Conservation (phyloP, 2,888 invertebrate genomes). For the Diplazon laetatorius region DNA sequence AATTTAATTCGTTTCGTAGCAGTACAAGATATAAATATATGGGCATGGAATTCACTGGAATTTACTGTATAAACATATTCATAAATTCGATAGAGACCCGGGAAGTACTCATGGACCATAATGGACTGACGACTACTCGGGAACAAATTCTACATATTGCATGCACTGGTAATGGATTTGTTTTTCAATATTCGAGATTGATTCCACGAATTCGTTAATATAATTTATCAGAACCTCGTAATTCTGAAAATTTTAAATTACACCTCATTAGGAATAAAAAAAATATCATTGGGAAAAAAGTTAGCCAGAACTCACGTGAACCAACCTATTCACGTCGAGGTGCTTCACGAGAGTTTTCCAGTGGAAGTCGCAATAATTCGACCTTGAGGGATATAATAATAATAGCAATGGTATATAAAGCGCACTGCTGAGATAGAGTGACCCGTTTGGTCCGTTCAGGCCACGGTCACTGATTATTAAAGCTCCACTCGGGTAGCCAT, state of each 20-base stretch:
- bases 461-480: background rate
- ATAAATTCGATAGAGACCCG: background rate
- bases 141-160: background rate
- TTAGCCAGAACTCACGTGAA: background rate
- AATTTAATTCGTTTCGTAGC: background rate
- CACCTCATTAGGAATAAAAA: background rate
- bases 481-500: background rate
- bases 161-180: background rate
- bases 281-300: background rate
- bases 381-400: background rate
- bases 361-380: background rate
- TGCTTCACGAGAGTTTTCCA: background rate
- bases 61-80: no score
- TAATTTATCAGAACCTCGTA: no score
- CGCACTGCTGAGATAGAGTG: background rate
- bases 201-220: no score
- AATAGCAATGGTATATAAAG: slow-evolving; percentile 4
- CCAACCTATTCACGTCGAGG: background rate
- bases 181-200: no score
- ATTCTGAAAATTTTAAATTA: background rate
- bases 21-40: background rate
- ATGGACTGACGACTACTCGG: background rate
- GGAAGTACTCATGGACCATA: background rate
- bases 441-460: background rate
- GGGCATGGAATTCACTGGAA: no score